Conservation (phyloP, 2,797 vertebrate species). For the Orientallactaga sibirica region DNA sequence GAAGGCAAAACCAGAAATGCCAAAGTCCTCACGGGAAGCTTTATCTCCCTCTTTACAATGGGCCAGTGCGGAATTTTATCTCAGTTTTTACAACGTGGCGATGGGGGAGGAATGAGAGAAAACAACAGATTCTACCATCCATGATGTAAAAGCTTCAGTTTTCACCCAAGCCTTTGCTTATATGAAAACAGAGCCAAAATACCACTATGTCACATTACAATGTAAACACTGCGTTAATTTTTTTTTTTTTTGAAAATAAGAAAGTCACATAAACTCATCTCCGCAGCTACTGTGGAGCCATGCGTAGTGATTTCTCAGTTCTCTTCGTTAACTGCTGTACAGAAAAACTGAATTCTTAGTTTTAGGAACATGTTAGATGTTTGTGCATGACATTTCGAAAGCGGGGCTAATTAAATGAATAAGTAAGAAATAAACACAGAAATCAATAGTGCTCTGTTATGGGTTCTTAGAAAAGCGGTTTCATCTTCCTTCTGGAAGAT, state of each 20-base stretch:
- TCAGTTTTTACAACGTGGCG: not conserved
- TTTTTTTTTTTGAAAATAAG: not conserved
- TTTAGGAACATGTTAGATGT: not conserved
- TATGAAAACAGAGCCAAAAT: not conserved
- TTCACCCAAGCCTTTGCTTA: not conserved
- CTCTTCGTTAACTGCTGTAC: not conserved
- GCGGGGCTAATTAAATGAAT: not conserved
- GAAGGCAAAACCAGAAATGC: not conserved
- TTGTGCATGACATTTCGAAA: slow-evolving; percentile 1
- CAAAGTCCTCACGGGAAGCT: not conserved
- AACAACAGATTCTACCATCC: not conserved
- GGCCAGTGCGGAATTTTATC: not conserved
- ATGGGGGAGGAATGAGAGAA: accelerated
- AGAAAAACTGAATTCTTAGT: not conserved
- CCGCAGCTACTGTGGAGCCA: not conserved
- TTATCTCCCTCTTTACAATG: not conserved
- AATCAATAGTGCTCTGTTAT: not conserved
- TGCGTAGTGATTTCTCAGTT: not conserved
- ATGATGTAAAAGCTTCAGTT: not conserved
- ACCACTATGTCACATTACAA: not conserved
- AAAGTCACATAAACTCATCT: not conserved
- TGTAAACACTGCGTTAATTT: not conserved
- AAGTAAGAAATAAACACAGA: too few species aligned
- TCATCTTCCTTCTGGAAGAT: not conserved
- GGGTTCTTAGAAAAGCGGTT: not conserved